Percentiles rank a stretch among this genome's conserved stretches.
phyloP scores from a whole-genome alignment of 2,888 invertebrate species.

The Hirtodrosophila trivittata region DNA sequence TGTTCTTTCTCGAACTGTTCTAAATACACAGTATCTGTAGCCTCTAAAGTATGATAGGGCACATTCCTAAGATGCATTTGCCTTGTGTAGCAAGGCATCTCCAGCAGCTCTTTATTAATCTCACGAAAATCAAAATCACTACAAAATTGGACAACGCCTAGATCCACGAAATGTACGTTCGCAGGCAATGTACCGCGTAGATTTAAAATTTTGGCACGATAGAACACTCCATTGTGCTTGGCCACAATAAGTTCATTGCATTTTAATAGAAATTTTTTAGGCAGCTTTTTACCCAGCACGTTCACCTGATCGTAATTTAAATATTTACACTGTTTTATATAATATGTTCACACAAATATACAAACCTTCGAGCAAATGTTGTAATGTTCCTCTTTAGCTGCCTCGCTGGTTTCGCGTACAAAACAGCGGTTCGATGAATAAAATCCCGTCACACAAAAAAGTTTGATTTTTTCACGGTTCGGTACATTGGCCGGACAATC shows the following conservation, averaged over 20 bases:
- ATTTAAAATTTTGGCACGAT: slow-evolving; percentile 26
- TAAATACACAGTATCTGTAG: too few species aligned
- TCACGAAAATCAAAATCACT: slow-evolving; percentile 11
- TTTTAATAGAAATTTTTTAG: slow-evolving; percentile 2
- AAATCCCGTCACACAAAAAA: slow-evolving; percentile 39
- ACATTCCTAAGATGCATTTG: slow-evolving; percentile 36
- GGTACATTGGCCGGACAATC: too few species aligned
- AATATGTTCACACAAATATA: not conserved
- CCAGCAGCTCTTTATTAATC: slow-evolving; percentile 34
- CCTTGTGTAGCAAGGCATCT: slow-evolving; percentile 26
- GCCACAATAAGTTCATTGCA: slow-evolving; percentile 12
- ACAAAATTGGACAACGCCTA: slow-evolving; percentile 11
- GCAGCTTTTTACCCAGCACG: slow-evolving; percentile 11
- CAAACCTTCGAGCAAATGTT: slow-evolving; percentile 39
- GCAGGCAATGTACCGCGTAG: not conserved
- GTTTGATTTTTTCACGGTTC: too few species aligned
- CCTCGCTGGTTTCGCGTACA: slow-evolving; percentile 39
- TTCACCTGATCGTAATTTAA: slow-evolving; percentile 28
- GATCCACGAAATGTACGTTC: slow-evolving; percentile 34
- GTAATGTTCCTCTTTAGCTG: slow-evolving; percentile 33
- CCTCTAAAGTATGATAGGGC: too few species aligned
- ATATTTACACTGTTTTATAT: not conserved
- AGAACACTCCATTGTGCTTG: slow-evolving; percentile 14
- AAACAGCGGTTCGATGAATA: slow-evolving; percentile 45
- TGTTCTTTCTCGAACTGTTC: too few species aligned